A percentile compares a stretch with the other conserved stretches of the same genome.
phyloP scores from a whole-genome alignment of 2,113 vertebrate species.

The Colius striatus region DNA sequence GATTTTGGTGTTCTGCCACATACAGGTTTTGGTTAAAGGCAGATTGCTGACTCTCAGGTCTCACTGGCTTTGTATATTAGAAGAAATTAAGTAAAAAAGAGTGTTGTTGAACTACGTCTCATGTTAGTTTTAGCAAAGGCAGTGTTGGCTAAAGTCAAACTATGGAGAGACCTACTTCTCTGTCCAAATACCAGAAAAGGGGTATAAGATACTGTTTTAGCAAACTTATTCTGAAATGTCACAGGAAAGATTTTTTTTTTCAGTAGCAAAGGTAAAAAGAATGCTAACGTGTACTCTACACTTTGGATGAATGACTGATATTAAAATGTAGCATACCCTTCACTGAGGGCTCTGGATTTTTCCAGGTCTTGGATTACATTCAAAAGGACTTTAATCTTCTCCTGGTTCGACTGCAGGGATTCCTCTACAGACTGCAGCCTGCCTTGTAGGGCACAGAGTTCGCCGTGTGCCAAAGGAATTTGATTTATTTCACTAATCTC shows the following conservation, averaged over 20 bases:
- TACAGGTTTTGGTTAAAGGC: not conserved
- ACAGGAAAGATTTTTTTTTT: not conserved
- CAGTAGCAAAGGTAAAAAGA: slow-evolving; percentile 13
- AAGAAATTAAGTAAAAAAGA: not conserved
- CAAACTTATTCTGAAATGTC: not conserved
- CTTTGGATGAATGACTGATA: not conserved
- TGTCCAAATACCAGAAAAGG: not conserved
- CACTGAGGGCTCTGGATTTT: slow-evolving; percentile 93
- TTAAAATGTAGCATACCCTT: slow-evolving; percentile 85
- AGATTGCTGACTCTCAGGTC: not conserved
- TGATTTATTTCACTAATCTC: slow-evolving; percentile 67
- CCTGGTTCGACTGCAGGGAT: slow-evolving; percentile 92
- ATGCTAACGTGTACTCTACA: not conserved
- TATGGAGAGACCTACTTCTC: not conserved
- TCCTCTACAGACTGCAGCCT: slow-evolving; percentile 93
- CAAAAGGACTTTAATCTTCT: slow-evolving; percentile 98
- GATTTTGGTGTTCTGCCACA: not conserved
- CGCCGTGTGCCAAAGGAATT: slow-evolving; percentile 66
- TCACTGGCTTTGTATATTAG: not conserved
- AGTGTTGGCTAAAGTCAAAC: not conserved
- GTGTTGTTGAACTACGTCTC: not conserved
- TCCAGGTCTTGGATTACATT: slow-evolving; percentile 99
- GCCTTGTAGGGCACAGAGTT: slow-evolving; percentile 83
- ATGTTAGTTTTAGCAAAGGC: not conserved
- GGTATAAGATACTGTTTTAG: not conserved